phyloP scores from a whole-genome alignment of 2,113 vertebrate species.

The Rhipidura dahli region DNA sequence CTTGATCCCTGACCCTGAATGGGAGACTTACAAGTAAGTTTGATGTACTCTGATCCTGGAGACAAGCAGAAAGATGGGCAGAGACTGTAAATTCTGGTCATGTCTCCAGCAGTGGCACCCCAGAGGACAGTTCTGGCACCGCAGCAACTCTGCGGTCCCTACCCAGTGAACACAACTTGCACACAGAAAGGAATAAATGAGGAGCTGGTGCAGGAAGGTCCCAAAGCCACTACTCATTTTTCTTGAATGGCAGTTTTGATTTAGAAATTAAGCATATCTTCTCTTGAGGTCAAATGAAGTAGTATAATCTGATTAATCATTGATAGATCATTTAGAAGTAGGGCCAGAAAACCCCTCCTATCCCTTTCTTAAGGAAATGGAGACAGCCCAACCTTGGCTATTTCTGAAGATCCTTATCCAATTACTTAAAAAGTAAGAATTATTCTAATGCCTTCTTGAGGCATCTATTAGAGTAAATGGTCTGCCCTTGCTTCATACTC shows the following conservation, averaged over 20 bases:
- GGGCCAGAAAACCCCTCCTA: not conserved
- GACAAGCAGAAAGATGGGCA: not conserved
- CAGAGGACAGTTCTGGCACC: not conserved
- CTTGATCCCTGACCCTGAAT: not conserved
- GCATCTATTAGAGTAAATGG: not conserved
- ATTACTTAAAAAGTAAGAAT: not conserved
- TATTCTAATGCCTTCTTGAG: not conserved
- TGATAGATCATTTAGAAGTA: not conserved
- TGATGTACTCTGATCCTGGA: not conserved
- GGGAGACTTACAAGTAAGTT: not conserved
- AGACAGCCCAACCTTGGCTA: not conserved
- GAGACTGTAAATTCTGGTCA: not conserved
- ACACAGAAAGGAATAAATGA: not conserved
- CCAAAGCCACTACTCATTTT: not conserved
- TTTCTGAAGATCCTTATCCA: not conserved
- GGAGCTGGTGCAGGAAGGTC: not conserved
- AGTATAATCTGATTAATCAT: not conserved
- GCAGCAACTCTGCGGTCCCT: not conserved
- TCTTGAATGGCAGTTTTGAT: slow-evolving; percentile 10
- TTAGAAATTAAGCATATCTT: not conserved
- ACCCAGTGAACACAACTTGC: not conserved
- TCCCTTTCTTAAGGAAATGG: not conserved
- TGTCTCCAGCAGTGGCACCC: not conserved
- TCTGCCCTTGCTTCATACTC: not conserved
- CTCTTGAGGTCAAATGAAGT: not conserved